Evolutionary conservation across 2,797 vertebrate species (phyloP).

Genomic region (Syngnathus rostellatus): DNA sequence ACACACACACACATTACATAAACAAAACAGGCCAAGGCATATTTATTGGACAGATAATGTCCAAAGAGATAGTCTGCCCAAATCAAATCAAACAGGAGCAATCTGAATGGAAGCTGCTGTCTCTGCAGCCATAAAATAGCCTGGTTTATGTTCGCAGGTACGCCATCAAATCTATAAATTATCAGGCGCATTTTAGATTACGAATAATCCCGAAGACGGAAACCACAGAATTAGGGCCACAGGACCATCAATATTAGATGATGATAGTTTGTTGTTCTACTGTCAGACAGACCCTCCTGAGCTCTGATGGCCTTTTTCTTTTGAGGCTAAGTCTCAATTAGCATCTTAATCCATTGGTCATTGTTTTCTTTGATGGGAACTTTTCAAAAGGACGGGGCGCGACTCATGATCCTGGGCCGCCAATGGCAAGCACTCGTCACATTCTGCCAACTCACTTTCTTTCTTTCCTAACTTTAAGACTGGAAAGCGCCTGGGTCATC

Average conservation of each 20-base stretch:
- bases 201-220: constrained; percentile 4
- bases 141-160: constrained; percentile 18
- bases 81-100: constrained; percentile 24
- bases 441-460: not conserved
- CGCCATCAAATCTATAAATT: not conserved
- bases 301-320: not conserved
- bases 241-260: constrained; percentile 4
- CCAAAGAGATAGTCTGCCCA: constrained; percentile 14
- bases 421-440: not conserved
- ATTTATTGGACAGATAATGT: constrained; percentile 19
- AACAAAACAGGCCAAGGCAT: constrained; percentile 22
- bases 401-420: not conserved
- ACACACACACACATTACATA: constrained; percentile 11
- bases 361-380: not conserved
- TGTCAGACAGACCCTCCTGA: not conserved
- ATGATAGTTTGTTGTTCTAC: constrained; percentile 12
- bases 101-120: constrained; percentile 3
- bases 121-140: not conserved
- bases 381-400: not conserved
- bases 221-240: constrained; percentile 4
- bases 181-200: constrained; percentile 12
- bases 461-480: not conserved
- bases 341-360: not conserved
- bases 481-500: constrained; percentile 7
- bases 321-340: not conserved